Percentiles rank a stretch among this genome's conserved stretches.
Conservation (phyloP, 2,797 vertebrate genomes). For the Agapornis canus region DNA sequence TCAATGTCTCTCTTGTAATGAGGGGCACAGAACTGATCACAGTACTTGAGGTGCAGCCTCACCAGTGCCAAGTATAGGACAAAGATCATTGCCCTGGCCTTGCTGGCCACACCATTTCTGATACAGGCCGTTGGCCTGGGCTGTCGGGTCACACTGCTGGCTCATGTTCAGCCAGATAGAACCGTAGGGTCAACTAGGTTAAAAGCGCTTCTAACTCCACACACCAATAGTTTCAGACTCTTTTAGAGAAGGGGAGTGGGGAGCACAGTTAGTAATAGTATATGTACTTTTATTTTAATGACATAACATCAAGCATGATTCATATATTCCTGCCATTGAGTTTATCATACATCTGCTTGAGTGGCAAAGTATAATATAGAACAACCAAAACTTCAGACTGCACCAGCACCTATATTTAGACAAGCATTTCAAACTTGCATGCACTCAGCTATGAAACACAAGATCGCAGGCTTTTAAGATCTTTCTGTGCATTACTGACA, state of each 20-base stretch:
- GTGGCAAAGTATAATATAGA: background rate
- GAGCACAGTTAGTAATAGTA: background rate
- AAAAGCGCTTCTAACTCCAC: background rate
- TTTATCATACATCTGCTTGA: background rate
- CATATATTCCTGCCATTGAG: background rate
- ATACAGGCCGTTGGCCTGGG: background rate
- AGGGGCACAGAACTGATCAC: background rate
- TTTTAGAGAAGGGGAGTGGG: background rate
- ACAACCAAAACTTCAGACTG: background rate
- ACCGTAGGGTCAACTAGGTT: background rate
- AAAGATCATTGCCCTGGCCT: background rate
- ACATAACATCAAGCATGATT: rapidly evolving
- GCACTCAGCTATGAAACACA: background rate
- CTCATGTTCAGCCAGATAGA: background rate
- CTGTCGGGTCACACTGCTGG: background rate
- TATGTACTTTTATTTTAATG: background rate
- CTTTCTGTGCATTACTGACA: background rate
- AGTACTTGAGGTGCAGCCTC: background rate
- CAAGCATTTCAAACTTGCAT: background rate
- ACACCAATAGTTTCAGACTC: background rate
- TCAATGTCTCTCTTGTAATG: background rate
- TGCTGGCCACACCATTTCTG: background rate
- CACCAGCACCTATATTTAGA: background rate
- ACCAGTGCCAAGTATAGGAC: background rate
- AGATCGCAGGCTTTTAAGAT: background rate